Evolutionary conservation across 2,888 invertebrate genomes (phyloP).

Genomic region (Seira ritae): DNA sequence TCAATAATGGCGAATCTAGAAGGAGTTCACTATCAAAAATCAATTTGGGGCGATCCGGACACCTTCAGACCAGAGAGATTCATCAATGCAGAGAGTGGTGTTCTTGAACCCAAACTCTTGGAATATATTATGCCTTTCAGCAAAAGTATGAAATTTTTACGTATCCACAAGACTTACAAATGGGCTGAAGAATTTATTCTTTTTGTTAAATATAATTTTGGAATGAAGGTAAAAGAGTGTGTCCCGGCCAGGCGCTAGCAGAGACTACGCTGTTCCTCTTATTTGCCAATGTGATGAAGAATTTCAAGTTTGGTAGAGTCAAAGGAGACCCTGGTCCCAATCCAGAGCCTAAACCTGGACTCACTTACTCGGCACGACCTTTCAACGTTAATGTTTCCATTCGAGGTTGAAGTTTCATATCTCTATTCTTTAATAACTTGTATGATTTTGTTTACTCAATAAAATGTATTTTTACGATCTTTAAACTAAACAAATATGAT

Average conservation of each 20-base stretch:
- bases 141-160: no score
- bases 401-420: no score
- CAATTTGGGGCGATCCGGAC: conserved; percentile 32
- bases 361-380: background rate
- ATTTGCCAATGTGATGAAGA: conserved; percentile 23
- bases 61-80: conserved; percentile 51
- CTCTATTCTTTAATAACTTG: no score
- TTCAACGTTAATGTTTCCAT: conserved; percentile 26
- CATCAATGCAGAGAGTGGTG: background rate
- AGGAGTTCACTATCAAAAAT: conserved; percentile 38
- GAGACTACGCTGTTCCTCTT: conserved; percentile 31
- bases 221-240: conserved; percentile 15
- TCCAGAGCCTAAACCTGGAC: no score
- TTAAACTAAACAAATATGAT: no score
- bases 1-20: conserved; percentile 17
- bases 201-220: no score
- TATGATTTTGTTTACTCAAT: no score
- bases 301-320: conserved; percentile 14
- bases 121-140: no score
- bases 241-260: conserved; percentile 28
- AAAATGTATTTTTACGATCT: no score
- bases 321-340: conserved; percentile 13
- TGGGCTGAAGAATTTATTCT: no score
- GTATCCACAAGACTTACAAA: no score
- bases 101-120: no score